Base-by-base conservation (phyloP, 2,888 invertebrate genomes). In the Scelioninae gen. 1 region DNA sequence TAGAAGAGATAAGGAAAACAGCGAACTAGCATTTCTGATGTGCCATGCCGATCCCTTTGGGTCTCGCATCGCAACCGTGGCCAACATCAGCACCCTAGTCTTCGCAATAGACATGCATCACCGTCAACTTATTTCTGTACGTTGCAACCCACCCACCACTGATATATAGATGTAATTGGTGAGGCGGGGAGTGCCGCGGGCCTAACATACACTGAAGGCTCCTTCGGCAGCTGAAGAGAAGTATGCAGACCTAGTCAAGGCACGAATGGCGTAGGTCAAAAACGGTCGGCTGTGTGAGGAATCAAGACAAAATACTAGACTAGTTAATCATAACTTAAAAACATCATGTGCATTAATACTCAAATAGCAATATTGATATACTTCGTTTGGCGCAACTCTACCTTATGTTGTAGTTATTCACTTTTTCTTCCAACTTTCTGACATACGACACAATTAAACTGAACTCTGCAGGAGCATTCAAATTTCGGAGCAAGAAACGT, bases 81-180 rank as follows among this genome's bases (percentile, higher is more conserved):
- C n/a, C n/a, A n/a, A n/a, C n/a, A n/a, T n/a, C n/a, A n/a, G n/a
- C n/a, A n/a, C n/a, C n/a, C n/a, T n/a, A n/a, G n/a, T n/a, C n/a
- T n/a, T n/a, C n/a, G n/a, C n/a, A n/a, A n/a, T n/a, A n/a, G n/a
- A n/a, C 88, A 90, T 91, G 88, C 89, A 90, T 91, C 90, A 91
- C 86, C 88, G 88, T 90, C 90, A 89, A 87, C 88, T 90, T 91
- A 91, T 91, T 91, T 90, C 89, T 88, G 89, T 88, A 86, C 86
- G 75, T n/a, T n/a, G n/a, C n/a, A n/a, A 85, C 84, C 86, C 85
- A 84, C 85, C 85, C 86, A 77, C 77, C 40, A 49, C 85, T 89
- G 90, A 91, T 89, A 87, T 88, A 90, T 89, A 87, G 86, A 86
- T 85, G 90, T 90, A 91, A 91, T 91, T 90, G 91, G 89, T 89